Percentiles rank a stretch among this genome's conserved stretches.
Conservation (phyloP, 2,888 invertebrate genomes). For the Caenorhabditis panamensis region DNA sequence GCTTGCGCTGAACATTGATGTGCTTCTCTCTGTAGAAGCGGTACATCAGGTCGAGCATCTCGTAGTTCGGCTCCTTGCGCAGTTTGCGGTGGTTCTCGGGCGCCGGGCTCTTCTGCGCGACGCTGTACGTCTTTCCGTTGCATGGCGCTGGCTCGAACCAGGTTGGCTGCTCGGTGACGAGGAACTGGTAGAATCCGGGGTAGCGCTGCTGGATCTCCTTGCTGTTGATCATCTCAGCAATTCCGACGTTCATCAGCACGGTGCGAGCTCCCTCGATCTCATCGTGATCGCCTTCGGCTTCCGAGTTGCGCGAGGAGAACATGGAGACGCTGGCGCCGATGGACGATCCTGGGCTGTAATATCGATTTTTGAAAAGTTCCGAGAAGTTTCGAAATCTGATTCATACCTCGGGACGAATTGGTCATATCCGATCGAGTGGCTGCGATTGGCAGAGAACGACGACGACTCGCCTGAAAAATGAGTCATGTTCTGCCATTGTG, state of each 20-base stretch:
- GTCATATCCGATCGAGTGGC: constrained; percentile 51
- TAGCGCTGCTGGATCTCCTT: constrained; percentile 53
- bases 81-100: constrained; percentile 37
- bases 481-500: too few species aligned
- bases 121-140: constrained; percentile 41
- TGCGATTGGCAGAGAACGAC: constrained; percentile 27
- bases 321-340: constrained; percentile 57
- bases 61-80: constrained; percentile 31
- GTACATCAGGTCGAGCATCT: constrained; percentile 59
- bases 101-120: constrained; percentile 9
- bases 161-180: constrained; percentile 47
- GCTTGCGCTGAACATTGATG: constrained; percentile 38
- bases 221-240: constrained; percentile 53
- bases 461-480: constrained; percentile 34
- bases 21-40: constrained; percentile 49
- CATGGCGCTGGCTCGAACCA: constrained; percentile 54
- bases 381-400: background rate
- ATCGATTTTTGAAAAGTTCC: background rate
- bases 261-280: constrained; percentile 40
- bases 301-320: constrained; percentile 58
- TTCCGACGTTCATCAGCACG: constrained; percentile 34
- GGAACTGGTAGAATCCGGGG: constrained; percentile 58
- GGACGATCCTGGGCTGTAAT: constrained; percentile 56
- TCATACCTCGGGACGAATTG: constrained; percentile 58
- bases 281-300: constrained; percentile 40